Evolutionary conservation across 2,113 vertebrate genomes (phyloP).

Genomic region (Orcinus orca): DNA sequence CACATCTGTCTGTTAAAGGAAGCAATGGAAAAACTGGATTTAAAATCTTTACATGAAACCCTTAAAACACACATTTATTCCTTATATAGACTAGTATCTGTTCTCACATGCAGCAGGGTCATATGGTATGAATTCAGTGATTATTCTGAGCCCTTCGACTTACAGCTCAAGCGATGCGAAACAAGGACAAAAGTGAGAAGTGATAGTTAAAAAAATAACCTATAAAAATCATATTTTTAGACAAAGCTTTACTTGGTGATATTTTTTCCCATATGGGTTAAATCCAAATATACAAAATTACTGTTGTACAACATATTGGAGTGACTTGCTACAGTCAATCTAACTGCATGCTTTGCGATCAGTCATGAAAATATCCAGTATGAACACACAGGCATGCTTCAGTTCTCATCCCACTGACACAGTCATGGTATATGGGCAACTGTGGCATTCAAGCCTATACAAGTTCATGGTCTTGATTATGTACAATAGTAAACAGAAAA

Average conservation of each 20-base stretch:
- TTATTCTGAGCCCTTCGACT: neutral
- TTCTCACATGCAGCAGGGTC: neutral
- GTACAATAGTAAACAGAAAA: neutral
- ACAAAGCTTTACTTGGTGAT: neutral
- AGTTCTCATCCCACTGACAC: neutral
- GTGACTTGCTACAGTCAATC: neutral
- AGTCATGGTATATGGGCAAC: neutral
- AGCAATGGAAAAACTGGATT: neutral
- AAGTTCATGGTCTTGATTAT: neutral
- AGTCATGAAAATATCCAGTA: neutral
- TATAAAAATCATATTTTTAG: conserved; percentile 4
- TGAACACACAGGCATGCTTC: neutral
- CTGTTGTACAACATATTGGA: neutral
- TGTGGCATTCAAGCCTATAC: neutral
- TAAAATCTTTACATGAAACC: conserved; percentile 5
- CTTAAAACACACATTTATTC: neutral
- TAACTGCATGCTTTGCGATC: neutral
- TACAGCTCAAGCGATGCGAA: neutral
- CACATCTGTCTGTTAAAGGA: neutral
- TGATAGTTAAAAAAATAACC: neutral
- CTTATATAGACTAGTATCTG: neutral
- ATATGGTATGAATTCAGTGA: neutral
- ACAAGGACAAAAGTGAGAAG: neutral
- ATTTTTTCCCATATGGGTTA: neutral
- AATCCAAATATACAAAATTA: neutral